phyloP scores from a whole-genome alignment of 2,113 vertebrate species.

The Axis porcinus region DNA sequence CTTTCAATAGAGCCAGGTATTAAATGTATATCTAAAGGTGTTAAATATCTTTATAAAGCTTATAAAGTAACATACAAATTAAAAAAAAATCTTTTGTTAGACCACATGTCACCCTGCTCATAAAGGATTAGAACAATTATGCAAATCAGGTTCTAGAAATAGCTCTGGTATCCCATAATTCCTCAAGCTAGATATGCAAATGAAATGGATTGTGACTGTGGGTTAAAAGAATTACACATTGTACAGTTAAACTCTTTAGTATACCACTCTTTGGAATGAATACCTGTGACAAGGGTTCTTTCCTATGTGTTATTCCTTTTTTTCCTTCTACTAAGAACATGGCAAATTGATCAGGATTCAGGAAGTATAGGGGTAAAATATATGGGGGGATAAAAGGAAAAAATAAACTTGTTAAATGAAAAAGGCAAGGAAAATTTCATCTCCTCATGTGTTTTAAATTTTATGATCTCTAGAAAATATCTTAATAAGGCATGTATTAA shows the following conservation, averaged over 20 bases:
- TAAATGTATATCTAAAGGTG: conserved; percentile 27
- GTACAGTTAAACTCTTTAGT: neutral
- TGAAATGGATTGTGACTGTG: neutral
- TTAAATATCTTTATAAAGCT: conserved; percentile 52
- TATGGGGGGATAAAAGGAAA: neutral
- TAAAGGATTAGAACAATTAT: conserved; percentile 69
- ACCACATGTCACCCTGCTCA: conserved; percentile 46
- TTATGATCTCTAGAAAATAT: neutral
- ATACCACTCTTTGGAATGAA: neutral
- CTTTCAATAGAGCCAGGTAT: conserved; percentile 38
- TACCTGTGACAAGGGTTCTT: neutral
- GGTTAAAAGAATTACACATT: conserved; percentile 12
- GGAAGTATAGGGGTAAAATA: neutral
- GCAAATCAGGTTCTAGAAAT: conserved; percentile 69
- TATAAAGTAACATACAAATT: conserved; percentile 52
- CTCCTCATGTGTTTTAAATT: neutral
- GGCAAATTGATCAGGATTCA: neutral
- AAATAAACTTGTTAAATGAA: neutral
- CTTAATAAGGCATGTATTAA: neutral
- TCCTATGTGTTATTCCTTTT: neutral
- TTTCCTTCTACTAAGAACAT: neutral
- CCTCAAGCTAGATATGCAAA: conserved; percentile 66
- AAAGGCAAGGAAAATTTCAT: neutral
- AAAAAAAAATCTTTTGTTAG: conserved; percentile 48
- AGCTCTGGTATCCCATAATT: conserved; percentile 70